Conservation (phyloP, 2,113 vertebrate species). For the Scomber japonicus region DNA sequence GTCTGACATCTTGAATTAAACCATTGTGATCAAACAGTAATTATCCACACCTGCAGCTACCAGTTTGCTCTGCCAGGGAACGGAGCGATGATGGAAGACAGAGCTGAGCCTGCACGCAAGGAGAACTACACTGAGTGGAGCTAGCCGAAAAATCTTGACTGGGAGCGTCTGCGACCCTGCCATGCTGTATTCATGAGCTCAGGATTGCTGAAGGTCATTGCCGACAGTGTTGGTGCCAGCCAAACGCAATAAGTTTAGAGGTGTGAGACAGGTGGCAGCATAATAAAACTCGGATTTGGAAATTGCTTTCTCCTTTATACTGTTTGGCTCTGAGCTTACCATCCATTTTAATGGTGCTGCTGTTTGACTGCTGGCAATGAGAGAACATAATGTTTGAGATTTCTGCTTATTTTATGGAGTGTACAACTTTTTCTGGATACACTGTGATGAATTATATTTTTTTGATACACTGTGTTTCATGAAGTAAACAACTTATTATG, state of each 20-base stretch:
- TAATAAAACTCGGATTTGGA: conserved; percentile 68
- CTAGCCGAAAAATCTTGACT: conserved; percentile 24
- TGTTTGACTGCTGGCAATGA: conserved; percentile 50
- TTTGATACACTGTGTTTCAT: not conserved
- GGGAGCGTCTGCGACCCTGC: conserved; percentile 42
- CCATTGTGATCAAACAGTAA: conserved; percentile 41
- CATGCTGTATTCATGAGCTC: conserved; percentile 55
- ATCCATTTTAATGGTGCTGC: conserved; percentile 59
- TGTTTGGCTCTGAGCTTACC: conserved; percentile 59
- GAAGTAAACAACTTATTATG: conserved; percentile 4
- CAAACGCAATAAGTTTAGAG: conserved; percentile 52
- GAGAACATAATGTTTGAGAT: conserved; percentile 46
- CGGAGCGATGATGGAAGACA: conserved; percentile 25
- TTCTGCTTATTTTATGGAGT: conserved; percentile 45
- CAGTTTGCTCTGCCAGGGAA: conserved; percentile 19
- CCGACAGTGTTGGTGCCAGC: conserved; percentile 53
- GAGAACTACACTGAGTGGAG: conserved; percentile 7
- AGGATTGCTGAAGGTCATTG: conserved; percentile 62
- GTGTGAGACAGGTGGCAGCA: conserved; percentile 62
- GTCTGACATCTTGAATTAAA: conserved; percentile 30
- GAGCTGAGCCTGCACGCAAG: conserved; percentile 19
- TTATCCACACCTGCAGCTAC: conserved; percentile 40
- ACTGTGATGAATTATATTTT: conserved; percentile 10
- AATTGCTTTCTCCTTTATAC: conserved; percentile 57
- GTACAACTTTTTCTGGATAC: conserved; percentile 38